Conservation (phyloP, 2,113 vertebrate species). For the Grallaria varia region DNA sequence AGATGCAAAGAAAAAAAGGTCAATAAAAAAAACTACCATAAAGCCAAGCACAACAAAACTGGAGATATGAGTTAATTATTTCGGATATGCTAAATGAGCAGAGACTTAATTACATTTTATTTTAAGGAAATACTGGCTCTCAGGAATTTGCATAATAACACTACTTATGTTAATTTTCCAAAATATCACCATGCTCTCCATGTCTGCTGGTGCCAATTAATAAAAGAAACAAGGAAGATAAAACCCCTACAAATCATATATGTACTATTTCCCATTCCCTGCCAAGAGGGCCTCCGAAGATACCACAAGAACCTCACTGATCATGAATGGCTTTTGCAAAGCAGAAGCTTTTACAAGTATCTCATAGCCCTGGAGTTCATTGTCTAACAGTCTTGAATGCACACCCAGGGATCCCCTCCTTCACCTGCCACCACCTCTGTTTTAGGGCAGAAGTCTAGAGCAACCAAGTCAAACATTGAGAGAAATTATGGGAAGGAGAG, state of each 20-base stretch:
- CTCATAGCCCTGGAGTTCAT: background rate
- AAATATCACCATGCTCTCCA: conserved; percentile 34
- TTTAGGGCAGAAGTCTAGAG: background rate
- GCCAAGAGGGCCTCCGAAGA: background rate
- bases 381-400: background rate
- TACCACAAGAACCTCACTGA: background rate
- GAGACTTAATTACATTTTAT: conserved; percentile 65
- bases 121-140: conserved; percentile 64
- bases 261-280: background rate
- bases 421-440: background rate
- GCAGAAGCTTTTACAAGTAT: background rate
- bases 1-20: conserved; percentile 6
- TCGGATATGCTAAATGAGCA: conserved; percentile 44
- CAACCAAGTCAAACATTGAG: background rate
- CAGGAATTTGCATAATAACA: conserved; percentile 66
- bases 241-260: background rate
- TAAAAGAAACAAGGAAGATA: conserved; percentile 35
- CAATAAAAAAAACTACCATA: background rate
- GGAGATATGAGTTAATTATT: conserved; percentile 46
- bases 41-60: conserved; percentile 15
- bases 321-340: background rate
- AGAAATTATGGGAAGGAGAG: background rate
- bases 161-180: conserved; percentile 63
- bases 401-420: background rate
- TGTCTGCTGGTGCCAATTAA: conserved; percentile 54